Base-by-base conservation (phyloP, 2,888 invertebrate genomes). In the Nasonovia ribisnigri region DNA sequence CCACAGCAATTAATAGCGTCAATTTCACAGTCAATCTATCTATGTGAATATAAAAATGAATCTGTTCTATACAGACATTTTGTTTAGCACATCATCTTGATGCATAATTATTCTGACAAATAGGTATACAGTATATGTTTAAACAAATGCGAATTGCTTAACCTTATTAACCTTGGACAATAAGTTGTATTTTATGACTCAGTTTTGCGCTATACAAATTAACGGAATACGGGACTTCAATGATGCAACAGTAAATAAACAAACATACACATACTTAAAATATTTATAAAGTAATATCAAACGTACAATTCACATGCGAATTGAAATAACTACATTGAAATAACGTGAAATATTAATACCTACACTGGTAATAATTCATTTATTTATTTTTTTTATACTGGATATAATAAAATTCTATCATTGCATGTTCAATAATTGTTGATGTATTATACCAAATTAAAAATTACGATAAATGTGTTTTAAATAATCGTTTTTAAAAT, bases 21-120 rank as follows among this genome's bases (percentile, higher is more conserved):
- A 84, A 91, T 91, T 91, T 84, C 84, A 54, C 54, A 84, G 54
- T 54, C 84, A 43, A 91, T 91, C 84, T 43, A 54, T 91, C 42
- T 43, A 29, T 43, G 43, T 54, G 54, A 91, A 84, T 54, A 54
- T n/a, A 29, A 43, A 91, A 91, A 42, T 43, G 42, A 91, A 54
- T 91, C 51, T 54, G 84, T 91, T 91, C 90, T 13, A 6, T 51
- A 77, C 77, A 90, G 77, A 46, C 86, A 43, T 51, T 88, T 88
- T 36, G 36, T 77, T 42, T 88, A 10, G 51, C 51, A 51, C 36
- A 51, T 51, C 36, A 51, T 46, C 43, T 29, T 6, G 86, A 46
- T 46, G 86, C 46, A 86, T 86, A 46, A 86, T 46, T 46, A 86
- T 46, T 4, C 20, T 77, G 77, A 77, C 20, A 36, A 24, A 77